Evolutionary conservation across 2,797 vertebrate species (phyloP).

Genomic region (Pipistrellus pipistrellus): DNA sequence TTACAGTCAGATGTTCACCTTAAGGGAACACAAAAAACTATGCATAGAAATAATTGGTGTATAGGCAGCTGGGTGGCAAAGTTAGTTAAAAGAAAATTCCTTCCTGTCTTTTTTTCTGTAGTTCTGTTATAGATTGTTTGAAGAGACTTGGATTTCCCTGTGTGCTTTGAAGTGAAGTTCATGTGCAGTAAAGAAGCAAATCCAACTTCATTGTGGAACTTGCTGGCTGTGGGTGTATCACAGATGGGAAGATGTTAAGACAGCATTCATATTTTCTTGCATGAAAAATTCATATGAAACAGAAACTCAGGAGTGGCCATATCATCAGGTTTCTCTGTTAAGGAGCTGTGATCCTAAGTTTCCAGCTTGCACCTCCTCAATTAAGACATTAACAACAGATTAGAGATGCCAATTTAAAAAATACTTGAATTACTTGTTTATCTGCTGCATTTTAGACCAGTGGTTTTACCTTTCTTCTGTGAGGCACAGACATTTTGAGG

Average conservation of each 20-base stretch:
- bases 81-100: constrained; percentile 61
- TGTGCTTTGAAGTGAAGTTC: constrained; percentile 59
- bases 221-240: constrained; percentile 1
- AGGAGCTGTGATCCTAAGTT: constrained; percentile 18
- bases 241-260: constrained; percentile 64
- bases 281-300: constrained; percentile 49
- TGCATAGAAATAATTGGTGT: background rate
- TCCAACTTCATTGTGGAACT: constrained; percentile 40
- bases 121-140: constrained; percentile 58
- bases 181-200: background rate
- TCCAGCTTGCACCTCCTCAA: background rate
- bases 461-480: background rate
- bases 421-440: constrained; percentile 21
- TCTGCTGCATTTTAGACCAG: constrained; percentile 16
- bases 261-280: background rate
- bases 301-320: constrained; percentile 6
- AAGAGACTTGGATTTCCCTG: constrained; percentile 59
- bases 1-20: constrained; percentile 63
- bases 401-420: constrained; percentile 37
- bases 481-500: constrained; percentile 5
- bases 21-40: constrained; percentile 64
- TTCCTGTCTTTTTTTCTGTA: background rate
- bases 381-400: constrained; percentile 43
- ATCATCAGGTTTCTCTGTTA: constrained; percentile 40
- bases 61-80: constrained; percentile 44